Evolutionary conservation across 2,797 vertebrate genomes (phyloP).

Genomic region (Smutsia temminckii): DNA sequence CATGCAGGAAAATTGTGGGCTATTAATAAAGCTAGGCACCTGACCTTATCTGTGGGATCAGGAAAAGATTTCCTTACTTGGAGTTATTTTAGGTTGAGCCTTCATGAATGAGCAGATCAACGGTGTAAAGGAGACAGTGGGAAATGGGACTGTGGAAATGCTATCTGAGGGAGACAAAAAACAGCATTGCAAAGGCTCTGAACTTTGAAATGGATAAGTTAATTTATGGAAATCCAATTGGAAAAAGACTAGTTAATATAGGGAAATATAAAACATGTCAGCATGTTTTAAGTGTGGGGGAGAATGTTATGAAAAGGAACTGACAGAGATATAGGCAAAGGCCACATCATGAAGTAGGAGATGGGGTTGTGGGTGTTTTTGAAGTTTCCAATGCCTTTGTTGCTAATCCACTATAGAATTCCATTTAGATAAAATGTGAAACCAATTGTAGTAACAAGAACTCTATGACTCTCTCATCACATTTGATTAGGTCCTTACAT

Average conservation of each 20-base stretch:
- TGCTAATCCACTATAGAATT: not conserved
- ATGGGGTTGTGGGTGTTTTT: accelerated
- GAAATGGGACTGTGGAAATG: not conserved
- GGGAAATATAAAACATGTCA: not conserved
- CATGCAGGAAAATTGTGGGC: not conserved
- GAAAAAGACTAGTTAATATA: not conserved
- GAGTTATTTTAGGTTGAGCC: not conserved
- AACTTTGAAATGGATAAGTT: not conserved
- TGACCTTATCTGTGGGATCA: not conserved
- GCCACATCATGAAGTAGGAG: too few relatives aligned
- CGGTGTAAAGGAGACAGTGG: not conserved
- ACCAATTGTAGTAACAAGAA: not conserved
- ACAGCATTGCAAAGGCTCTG: not conserved
- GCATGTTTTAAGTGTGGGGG: not conserved
- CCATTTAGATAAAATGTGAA: not conserved
- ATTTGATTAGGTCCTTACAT: not conserved
- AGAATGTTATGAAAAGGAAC: not conserved
- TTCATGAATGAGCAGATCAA: not conserved
- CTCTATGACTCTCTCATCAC: not conserved
- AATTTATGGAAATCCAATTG: not conserved
- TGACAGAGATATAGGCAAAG: not conserved
- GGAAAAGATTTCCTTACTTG: not conserved
- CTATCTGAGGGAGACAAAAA: not conserved
- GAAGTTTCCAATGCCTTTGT: accelerated
- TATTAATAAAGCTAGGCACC: not conserved